Evolutionary conservation across 2,797 vertebrate genomes (phyloP), one percentile per base, ranked within the genome.

Genomic region (Phoxinus dragarum): DNA sequence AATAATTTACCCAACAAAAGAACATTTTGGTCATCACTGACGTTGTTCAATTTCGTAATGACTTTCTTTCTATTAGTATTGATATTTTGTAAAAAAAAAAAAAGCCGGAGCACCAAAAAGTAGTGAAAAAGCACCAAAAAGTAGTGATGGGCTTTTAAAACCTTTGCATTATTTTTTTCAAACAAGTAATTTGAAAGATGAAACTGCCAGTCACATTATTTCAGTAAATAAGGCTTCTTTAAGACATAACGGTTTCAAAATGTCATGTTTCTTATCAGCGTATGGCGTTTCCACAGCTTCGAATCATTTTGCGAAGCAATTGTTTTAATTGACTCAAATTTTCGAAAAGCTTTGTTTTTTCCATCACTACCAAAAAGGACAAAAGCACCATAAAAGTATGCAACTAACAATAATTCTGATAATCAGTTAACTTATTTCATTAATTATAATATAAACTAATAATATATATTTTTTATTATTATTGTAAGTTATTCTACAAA

Each of bases 231-330:
- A 61, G 11, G 10, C n/a, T 61, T 61, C 10, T 27, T 27, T 56
- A 54, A 21, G 17, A 21, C 19, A 49, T 21, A 21, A 54, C 2
- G 3, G 52, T 54, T 54, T 54, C 2, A 6, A 54, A 54, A 56
- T 3, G 3, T 7, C 1, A 3, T 54, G 54, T 9, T 1, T 59
- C n/a, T 11, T 27, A 27, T 10, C 10, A 12, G 10, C 0, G 0
- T 2, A n/a, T 61, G 10, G 10, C 10, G 0, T 27, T 61, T 61
- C 56, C 10, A 61, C 1, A 0, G 56, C 56, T 11, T 2, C 1
- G 9, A 59, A n/a, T 27, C n/a, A 5, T 61, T 61, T 11, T 27
- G 1, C 10, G 0, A 61, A 12, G n/a, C n/a, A 5, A 27, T 27
- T 27, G 10, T 9, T 61, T 61, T 4, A 61, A n/a, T 1, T 61